A percentile compares a stretch with the other conserved stretches of the same genome.
These are phyloP conservation scores for Natator depressus DNA, from an alignment of 2,113 vertebrate species.

Conservation along the genomic window DNA sequence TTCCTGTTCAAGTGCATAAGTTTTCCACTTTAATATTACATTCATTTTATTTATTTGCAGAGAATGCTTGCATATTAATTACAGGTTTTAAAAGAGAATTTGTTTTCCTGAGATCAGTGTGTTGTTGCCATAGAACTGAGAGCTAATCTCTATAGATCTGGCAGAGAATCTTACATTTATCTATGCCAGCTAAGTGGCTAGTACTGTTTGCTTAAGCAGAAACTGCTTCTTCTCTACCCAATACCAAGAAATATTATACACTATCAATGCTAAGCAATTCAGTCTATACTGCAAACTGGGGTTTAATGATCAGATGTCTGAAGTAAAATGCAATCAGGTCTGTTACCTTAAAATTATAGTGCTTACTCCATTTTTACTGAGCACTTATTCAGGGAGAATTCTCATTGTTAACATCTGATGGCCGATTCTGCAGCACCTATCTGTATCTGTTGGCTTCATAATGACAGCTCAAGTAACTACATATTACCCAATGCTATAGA, in stretches of 20 bases:
- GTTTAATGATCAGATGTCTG: neutral
- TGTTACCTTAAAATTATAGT: neutral
- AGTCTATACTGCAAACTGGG: neutral
- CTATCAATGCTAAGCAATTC: neutral
- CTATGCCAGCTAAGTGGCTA: neutral
- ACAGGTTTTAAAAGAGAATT: neutral
- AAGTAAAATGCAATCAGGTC: fast-evolving
- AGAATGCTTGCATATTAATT: neutral
- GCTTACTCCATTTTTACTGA: neutral
- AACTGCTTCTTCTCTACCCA: neutral
- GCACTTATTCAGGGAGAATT: neutral
- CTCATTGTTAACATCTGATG: neutral
- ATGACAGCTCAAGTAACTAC: neutral
- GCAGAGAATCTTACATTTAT: neutral
- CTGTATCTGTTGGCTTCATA: neutral
- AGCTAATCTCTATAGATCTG: neutral
- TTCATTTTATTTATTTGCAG: neutral
- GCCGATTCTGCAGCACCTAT: neutral
- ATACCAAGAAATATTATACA: neutral
- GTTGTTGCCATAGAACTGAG: neutral
- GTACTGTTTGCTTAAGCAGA: neutral
- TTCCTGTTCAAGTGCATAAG: neutral
- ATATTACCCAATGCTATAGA: neutral
- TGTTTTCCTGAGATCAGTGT: neutral
- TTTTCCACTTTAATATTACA: neutral